A percentile compares a stretch with the other conserved stretches of the same genome.
phyloP scores from a whole-genome alignment of 2,888 invertebrate species.

The Branchinecta sandiegonensis region DNA sequence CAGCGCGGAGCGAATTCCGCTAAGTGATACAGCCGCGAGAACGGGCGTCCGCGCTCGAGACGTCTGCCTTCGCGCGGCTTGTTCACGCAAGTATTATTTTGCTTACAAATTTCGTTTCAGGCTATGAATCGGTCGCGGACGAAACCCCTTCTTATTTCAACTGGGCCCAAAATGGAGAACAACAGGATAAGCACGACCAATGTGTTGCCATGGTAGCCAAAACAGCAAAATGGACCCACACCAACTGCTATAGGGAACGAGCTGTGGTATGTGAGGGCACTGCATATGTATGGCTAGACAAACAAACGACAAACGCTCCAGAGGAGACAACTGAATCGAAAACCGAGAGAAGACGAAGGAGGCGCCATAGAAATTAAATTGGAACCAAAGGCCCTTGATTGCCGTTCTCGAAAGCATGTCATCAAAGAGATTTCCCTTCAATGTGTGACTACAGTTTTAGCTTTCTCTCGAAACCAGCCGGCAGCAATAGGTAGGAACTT shows the following conservation, averaged over 20 bases:
- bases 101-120: neutral
- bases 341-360: neutral
- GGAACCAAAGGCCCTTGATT: too few relatives aligned
- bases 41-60: too few relatives aligned
- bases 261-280: constrained; percentile 2
- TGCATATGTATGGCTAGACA: constrained; percentile 3
- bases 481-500: too few relatives aligned
- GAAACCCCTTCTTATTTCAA: neutral
- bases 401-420: too few relatives aligned
- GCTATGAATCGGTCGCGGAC: neutral
- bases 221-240: neutral
- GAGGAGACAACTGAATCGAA: neutral
- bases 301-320: neutral
- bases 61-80: too few relatives aligned
- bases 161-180: neutral
- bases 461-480: too few relatives aligned
- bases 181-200: neutral
- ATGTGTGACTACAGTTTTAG: too few relatives aligned
- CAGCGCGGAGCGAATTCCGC: too few relatives aligned
- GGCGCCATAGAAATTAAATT: neutral
- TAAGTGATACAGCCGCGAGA: too few relatives aligned
- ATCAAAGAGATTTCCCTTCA: too few relatives aligned
- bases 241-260: neutral
- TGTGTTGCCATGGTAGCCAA: constrained; percentile 6
- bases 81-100: neutral